Evolutionary conservation across 2,888 invertebrate genomes (phyloP).

Genomic region (Alloplasta piceator): DNA sequence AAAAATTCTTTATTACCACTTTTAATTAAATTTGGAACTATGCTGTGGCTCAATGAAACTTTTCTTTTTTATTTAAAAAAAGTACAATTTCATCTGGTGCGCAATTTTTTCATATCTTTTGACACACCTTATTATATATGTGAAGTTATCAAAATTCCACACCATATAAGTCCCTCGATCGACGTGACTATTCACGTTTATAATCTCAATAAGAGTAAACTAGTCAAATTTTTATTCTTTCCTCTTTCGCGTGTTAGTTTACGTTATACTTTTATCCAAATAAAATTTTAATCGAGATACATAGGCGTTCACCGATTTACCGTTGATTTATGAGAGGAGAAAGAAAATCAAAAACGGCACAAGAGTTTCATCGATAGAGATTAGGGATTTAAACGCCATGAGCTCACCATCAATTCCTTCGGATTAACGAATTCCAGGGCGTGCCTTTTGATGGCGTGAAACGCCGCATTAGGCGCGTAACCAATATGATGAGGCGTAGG

Average conservation of each 20-base stretch:
- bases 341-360: slow-evolving; percentile 11
- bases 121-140: not conserved
- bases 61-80: no score
- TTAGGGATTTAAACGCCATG: not conserved
- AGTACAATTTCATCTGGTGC: no score
- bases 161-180: slow-evolving; percentile 51
- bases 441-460: slow-evolving; percentile 98
- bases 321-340: slow-evolving; percentile 1
- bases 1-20: no score
- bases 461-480: slow-evolving; percentile 97
- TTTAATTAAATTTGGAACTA: no score
- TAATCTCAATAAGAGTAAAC: slow-evolving; percentile 32
- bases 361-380: slow-evolving; percentile 4
- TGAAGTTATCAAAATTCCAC: slow-evolving; percentile 45
- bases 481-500: slow-evolving; percentile 90
- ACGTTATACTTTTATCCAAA: slow-evolving; percentile 40
- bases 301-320: slow-evolving; percentile 18
- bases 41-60: no score
- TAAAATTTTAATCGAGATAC: slow-evolving; percentile 29
- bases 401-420: slow-evolving; percentile 92
- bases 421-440: slow-evolving; percentile 95
- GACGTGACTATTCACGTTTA: slow-evolving; percentile 41
- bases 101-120: no score
- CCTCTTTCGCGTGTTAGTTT: slow-evolving; percentile 53
- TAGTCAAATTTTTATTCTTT: slow-evolving; percentile 21